phyloP scores from a whole-genome alignment of 2,888 invertebrate species.

The Athalia cordata region DNA sequence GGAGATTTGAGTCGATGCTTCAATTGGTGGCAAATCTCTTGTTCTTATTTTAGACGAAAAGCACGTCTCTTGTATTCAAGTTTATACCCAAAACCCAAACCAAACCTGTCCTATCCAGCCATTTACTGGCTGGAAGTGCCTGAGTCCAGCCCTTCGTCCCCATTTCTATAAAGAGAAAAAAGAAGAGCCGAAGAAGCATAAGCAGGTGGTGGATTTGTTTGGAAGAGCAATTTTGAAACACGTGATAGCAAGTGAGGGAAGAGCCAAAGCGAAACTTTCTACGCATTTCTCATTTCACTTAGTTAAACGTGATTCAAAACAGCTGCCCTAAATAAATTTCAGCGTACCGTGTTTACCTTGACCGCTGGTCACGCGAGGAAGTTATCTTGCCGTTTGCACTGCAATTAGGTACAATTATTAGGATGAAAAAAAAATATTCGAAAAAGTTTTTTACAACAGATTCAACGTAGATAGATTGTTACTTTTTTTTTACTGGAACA shows the following conservation, averaged over 20 bases:
- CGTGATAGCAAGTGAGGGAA: neutral
- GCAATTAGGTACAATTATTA: constrained; percentile 50
- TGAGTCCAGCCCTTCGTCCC: constrained; percentile 63
- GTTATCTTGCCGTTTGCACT: constrained; percentile 65
- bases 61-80: constrained; percentile 55
- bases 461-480: constrained; percentile 39
- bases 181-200: neutral
- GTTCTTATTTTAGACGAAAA: constrained; percentile 12
- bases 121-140: constrained; percentile 64
- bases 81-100: constrained; percentile 66
- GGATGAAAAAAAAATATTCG: neutral
- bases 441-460: neutral
- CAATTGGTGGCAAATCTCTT: constrained; percentile 19
- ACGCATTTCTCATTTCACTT: neutral
- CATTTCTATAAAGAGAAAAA: constrained; percentile 60
- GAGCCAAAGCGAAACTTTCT: neutral
- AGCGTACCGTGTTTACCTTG: constrained; percentile 63
- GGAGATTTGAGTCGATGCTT: neutral
- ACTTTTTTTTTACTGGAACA: constrained; percentile 68
- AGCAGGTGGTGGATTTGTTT: neutral
- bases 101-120: constrained; percentile 65
- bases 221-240: constrained; percentile 23
- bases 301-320: constrained; percentile 24
- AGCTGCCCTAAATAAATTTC: constrained; percentile 36
- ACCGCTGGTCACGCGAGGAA: constrained; percentile 62